Percentiles rank a stretch among this genome's conserved stretches.
phyloP scores from a whole-genome alignment of 92 coral and sea anemone species.

The Siderastrea radians region DNA sequence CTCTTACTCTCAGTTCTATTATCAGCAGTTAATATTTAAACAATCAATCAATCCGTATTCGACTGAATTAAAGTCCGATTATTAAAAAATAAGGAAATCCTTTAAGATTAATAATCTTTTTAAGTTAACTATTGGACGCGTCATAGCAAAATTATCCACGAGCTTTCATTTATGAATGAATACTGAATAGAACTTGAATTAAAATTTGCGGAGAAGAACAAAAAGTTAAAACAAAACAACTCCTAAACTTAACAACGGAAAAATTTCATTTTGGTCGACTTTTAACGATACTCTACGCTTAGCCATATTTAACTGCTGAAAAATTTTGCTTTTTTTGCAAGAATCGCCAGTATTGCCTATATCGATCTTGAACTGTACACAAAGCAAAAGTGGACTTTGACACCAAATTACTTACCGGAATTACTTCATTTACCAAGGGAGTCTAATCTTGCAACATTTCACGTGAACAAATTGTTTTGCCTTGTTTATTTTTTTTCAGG shows the following conservation, averaged over 20 bases:
- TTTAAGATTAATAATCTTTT: too few relatives aligned
- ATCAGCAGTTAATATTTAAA: too few relatives aligned
- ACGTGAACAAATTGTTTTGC: neutral
- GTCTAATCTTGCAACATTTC: slow-evolving; percentile 20
- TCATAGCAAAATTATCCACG: too few relatives aligned
- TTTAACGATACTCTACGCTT: too few relatives aligned
- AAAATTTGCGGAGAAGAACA: too few relatives aligned
- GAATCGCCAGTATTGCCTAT: neutral
- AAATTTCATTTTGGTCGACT: neutral
- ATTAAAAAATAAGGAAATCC: too few relatives aligned
- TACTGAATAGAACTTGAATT: too few relatives aligned
- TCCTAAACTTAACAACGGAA: neutral
- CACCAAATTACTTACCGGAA: slow-evolving; percentile 19
- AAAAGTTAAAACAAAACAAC: too few relatives aligned
- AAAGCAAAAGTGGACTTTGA: slow-evolving; percentile 46
- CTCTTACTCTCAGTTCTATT: too few relatives aligned
- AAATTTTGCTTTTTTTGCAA: neutral
- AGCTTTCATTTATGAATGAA: too few relatives aligned
- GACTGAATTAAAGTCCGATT: neutral
- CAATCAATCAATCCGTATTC: neutral
- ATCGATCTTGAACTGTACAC: neutral
- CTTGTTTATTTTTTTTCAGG: neutral
- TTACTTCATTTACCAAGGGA: neutral
- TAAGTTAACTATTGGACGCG: too few relatives aligned
- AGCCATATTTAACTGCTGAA: slow-evolving; percentile 7